These are phyloP conservation scores for Menidia menidia DNA, from an alignment of 2,797 vertebrate species.

Conservation along the genomic window DNA sequence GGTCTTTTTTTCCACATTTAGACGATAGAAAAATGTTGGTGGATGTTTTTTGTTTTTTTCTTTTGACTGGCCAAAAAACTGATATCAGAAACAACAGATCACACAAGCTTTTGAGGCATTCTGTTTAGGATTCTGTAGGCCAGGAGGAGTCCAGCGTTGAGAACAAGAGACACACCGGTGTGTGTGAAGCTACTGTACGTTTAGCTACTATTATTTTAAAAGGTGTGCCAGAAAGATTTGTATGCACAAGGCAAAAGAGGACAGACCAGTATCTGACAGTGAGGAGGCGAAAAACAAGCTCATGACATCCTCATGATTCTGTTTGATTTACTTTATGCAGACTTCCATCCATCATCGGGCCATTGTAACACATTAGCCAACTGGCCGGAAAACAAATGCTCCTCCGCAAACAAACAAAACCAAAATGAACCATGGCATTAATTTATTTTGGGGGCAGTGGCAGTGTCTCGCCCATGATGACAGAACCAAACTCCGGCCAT, in stretches of 20 bases:
- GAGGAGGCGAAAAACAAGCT: neutral
- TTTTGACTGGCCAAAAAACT: neutral
- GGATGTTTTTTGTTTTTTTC: too few relatives aligned
- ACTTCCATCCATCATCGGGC: conserved; percentile 48
- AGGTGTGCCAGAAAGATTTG: neutral
- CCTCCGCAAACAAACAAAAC: conserved; percentile 58
- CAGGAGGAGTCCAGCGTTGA: neutral
- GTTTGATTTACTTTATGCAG: conserved; percentile 19
- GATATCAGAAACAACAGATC: neutral
- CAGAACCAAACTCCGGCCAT: conserved; percentile 55
- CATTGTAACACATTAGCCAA: conserved; percentile 46
- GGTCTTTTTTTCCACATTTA: too few relatives aligned
- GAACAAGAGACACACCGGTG: neutral
- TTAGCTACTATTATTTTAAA: neutral
- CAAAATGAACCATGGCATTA: conserved; percentile 56
- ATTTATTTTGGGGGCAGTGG: conserved; percentile 59
- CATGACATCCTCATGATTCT: conserved; percentile 1
- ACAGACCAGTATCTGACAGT: neutral
- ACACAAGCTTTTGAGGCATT: neutral
- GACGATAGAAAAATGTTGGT: too few relatives aligned
- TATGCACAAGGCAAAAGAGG: neutral
- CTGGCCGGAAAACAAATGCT: conserved; percentile 53
- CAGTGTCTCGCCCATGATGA: conserved; percentile 55
- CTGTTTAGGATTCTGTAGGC: neutral
- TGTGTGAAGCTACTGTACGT: neutral